These are phyloP conservation scores for Meganola albula DNA, from an alignment of 2,888 invertebrate genomes.

Conservation along the genomic window DNA sequence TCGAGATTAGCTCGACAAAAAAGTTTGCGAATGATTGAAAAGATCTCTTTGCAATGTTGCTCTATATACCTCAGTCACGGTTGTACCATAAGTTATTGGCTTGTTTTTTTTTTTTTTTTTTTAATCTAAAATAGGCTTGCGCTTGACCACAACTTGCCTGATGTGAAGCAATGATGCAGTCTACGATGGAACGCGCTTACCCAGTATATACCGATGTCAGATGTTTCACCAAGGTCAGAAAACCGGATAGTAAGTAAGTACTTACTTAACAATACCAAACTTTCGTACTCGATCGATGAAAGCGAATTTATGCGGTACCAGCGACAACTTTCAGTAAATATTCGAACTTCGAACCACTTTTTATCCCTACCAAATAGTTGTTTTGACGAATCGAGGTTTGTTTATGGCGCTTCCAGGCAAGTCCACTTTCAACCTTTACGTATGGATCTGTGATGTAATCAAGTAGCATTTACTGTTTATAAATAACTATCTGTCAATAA, in stretches of 20 bases:
- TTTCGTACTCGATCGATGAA: conserved; percentile 65
- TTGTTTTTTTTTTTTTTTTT: too few species aligned
- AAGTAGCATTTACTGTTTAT: too few species aligned
- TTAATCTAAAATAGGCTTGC: too few species aligned
- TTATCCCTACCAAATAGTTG: conserved; percentile 66
- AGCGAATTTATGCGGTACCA: conserved; percentile 63
- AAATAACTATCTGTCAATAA: too few species aligned
- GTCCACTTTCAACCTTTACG: conserved; percentile 67
- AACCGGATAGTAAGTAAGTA: conserved; percentile 55
- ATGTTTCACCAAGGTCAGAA: conserved; percentile 63
- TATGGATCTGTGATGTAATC: conserved; percentile 35
- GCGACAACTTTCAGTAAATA: conserved; percentile 67
- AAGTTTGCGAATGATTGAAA: conserved; percentile 57
- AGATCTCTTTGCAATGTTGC: conserved; percentile 47
- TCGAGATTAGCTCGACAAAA: conserved; percentile 45
- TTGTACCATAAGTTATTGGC: conserved; percentile 39
- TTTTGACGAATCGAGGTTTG: conserved; percentile 64
- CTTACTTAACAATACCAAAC: conserved; percentile 58
- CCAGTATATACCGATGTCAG: too few species aligned
- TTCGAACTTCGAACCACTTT: conserved; percentile 63
- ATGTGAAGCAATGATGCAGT: too few species aligned
- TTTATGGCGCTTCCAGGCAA: conserved; percentile 45
- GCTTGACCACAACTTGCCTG: too few species aligned
- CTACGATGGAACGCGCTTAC: too few species aligned
- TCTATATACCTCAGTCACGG: conserved; percentile 55